Evolutionary conservation across 2,797 vertebrate species (phyloP).

Genomic region (Leptodactylus fallax): DNA sequence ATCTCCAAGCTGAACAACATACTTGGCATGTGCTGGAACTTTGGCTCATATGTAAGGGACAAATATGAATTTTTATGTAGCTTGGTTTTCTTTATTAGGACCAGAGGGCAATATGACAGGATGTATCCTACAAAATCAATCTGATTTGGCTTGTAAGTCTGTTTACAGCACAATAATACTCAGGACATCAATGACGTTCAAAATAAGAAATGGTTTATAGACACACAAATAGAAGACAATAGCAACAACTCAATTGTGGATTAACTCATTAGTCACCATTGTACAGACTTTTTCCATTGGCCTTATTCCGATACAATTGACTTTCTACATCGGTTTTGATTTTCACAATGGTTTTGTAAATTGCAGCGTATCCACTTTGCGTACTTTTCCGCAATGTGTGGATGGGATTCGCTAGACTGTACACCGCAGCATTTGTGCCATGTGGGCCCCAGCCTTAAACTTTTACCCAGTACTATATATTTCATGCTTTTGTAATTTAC

Average conservation of each 20-base stretch:
- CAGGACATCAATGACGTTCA: not conserved
- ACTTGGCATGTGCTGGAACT: not conserved
- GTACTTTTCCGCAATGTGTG: too few relatives aligned
- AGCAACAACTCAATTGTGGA: not conserved
- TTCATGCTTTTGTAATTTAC: too few relatives aligned
- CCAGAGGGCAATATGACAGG: not conserved
- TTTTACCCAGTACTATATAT: too few relatives aligned
- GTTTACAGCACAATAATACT: not conserved
- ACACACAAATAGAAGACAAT: not conserved
- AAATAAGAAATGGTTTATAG: conserved; percentile 1
- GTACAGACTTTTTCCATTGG: too few relatives aligned
- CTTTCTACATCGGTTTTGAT: too few relatives aligned
- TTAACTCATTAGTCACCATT: too few relatives aligned
- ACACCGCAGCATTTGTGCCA: too few relatives aligned
- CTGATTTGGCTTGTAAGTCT: not conserved
- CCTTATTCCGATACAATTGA: too few relatives aligned
- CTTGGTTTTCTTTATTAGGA: not conserved
- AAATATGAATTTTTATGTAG: conserved; percentile 18
- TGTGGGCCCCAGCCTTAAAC: too few relatives aligned
- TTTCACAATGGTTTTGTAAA: too few relatives aligned
- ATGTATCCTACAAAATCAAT: not conserved
- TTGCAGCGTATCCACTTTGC: too few relatives aligned
- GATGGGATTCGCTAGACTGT: too few relatives aligned
- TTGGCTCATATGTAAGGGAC: not conserved
- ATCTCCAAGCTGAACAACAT: conserved; percentile 3